Evolutionary conservation across 2,888 invertebrate species (phyloP).

Genomic region (Chesias legatella): DNA sequence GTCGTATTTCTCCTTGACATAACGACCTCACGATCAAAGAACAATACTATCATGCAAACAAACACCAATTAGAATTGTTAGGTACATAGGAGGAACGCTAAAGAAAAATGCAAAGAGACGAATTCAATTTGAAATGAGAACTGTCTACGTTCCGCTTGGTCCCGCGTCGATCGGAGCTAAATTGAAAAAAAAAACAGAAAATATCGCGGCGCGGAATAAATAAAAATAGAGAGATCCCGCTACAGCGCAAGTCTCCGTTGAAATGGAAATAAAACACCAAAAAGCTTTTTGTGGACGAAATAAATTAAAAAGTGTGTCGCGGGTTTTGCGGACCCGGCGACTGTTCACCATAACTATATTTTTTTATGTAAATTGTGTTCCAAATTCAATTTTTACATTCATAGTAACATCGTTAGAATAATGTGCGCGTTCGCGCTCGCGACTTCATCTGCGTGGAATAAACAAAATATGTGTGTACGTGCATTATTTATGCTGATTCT

Average conservation of each 20-base stretch:
- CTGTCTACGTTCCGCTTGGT: slow-evolving; percentile 72
- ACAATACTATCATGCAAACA: slow-evolving; percentile 71
- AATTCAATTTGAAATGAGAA: slow-evolving; percentile 78
- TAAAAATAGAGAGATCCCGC: slow-evolving; percentile 80
- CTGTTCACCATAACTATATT: slow-evolving; percentile 47
- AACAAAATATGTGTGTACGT: too few species aligned
- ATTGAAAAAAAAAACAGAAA: slow-evolving; percentile 65
- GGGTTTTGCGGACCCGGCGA: slow-evolving; percentile 58
- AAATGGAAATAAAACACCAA: slow-evolving; percentile 77
- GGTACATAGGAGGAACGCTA: slow-evolving; percentile 48
- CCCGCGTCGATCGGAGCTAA: slow-evolving; percentile 72
- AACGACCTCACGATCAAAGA: slow-evolving; percentile 51
- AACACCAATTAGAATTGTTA: slow-evolving; percentile 75
- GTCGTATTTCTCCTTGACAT: slow-evolving; percentile 45
- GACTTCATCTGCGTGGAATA: too few species aligned
- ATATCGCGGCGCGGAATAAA: slow-evolving; percentile 68
- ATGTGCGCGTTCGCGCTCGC: too few species aligned
- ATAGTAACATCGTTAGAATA: too few species aligned
- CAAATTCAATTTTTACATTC: slow-evolving; percentile 24
- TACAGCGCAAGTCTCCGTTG: slow-evolving; percentile 79
- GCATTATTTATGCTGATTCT: too few species aligned
- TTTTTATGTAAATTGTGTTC: slow-evolving; percentile 36
- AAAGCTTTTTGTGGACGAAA: slow-evolving; percentile 78
- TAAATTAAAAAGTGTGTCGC: slow-evolving; percentile 79
- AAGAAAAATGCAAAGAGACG: slow-evolving; percentile 69